Percentiles rank a stretch among this genome's conserved stretches.
Evolutionary conservation across 2,113 vertebrate genomes (phyloP).

Genomic region (Microtus richardsoni): DNA sequence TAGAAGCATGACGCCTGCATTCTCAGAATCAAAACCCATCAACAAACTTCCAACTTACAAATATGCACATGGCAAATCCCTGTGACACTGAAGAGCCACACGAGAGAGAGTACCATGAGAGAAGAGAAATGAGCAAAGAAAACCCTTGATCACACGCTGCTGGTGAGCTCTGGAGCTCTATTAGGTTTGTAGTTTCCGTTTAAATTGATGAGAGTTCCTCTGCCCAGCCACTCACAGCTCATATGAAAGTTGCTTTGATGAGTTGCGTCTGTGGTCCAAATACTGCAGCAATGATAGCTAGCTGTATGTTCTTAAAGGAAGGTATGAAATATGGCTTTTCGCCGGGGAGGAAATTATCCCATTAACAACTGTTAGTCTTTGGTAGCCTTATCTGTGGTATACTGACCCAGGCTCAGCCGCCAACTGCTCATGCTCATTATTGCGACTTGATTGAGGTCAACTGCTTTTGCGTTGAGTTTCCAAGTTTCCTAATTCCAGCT

Average conservation of each 20-base stretch:
- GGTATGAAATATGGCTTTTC: constrained; percentile 5
- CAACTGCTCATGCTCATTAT: constrained; percentile 43
- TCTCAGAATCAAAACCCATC: constrained; percentile 55
- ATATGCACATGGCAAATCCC: constrained; percentile 42
- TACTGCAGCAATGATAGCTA: not conserved
- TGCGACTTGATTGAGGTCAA: not conserved
- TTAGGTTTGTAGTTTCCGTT: constrained; percentile 42
- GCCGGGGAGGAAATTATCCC: not conserved
- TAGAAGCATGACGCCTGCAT: constrained; percentile 57
- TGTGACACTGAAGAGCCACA: constrained; percentile 57
- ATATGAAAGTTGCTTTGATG: not conserved
- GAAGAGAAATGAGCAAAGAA: constrained; percentile 9
- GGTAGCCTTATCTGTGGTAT: not conserved
- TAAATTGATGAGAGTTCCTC: not conserved
- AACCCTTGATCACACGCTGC: not conserved
- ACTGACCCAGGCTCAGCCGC: not conserved
- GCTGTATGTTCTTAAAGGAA: not conserved
- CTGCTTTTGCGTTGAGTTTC: not conserved
- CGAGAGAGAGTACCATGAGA: constrained; percentile 61
- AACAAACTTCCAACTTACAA: not conserved
- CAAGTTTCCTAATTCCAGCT: constrained; percentile 33
- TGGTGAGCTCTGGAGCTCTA: constrained; percentile 29
- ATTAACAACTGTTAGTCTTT: constrained; percentile 3
- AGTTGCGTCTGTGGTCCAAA: not conserved
- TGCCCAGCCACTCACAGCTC: not conserved